Percentiles rank a stretch among this genome's conserved stretches.
Conservation (phyloP, 2,113 vertebrate genomes). For the Corydoras maculifer region DNA sequence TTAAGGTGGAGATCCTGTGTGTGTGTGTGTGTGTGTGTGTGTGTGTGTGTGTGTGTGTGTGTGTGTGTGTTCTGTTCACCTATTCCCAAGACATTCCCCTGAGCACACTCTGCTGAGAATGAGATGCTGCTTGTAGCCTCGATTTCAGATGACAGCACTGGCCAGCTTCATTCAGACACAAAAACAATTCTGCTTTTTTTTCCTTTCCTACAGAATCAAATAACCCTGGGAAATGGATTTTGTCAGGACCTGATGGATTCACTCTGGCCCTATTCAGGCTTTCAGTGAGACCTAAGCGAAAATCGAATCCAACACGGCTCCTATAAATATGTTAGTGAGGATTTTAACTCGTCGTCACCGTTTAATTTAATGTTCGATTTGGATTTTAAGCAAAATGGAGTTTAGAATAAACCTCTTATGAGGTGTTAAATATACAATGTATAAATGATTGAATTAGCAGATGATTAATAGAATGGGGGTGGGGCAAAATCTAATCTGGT, state of each 20-base stretch:
- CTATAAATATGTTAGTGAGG: background rate
- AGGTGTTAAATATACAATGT: too few species aligned
- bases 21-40: constrained; percentile 6
- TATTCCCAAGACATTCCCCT: background rate
- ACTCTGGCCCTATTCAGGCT: background rate
- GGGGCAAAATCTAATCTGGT: too few species aligned
- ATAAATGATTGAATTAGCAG: too few species aligned
- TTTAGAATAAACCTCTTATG: too few species aligned
- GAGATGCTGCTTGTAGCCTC: background rate
- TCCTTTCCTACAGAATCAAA: background rate
- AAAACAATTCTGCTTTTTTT: constrained; percentile 8
- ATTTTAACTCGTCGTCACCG: background rate
- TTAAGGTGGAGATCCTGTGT: background rate
- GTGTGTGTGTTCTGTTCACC: constrained; percentile 10
- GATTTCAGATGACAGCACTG: background rate
- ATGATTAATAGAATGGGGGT: too few species aligned
- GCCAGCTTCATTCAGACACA: background rate
- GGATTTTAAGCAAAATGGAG: background rate
- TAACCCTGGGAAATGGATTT: constrained; percentile 7
- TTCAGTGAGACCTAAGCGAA: background rate
- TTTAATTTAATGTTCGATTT: background rate
- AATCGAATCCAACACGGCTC: constrained; percentile 4
- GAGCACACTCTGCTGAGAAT: constrained; percentile 1
- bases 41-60: constrained; percentile 7
- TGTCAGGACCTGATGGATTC: background rate